These are phyloP conservation scores for Drosophila quinaria DNA, from an alignment of 2,888 invertebrate species.

Conservation along the genomic window DNA sequence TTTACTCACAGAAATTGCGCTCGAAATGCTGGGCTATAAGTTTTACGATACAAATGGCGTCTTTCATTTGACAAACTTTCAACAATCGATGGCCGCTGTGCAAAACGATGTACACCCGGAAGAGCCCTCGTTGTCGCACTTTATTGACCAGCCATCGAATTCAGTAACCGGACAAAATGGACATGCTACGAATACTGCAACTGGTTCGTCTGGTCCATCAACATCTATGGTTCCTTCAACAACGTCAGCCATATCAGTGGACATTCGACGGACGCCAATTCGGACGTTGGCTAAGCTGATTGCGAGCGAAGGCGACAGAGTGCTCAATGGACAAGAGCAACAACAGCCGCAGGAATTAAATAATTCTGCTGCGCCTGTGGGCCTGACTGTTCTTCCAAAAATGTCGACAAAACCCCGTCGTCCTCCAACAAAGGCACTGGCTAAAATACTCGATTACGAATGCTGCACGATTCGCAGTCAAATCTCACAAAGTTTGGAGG, in stretches of 20 bases:
- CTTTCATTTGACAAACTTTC: slow-evolving; percentile 80
- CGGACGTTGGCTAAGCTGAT: slow-evolving; percentile 16
- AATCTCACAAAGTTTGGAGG: slow-evolving; percentile 47
- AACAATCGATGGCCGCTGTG: slow-evolving; percentile 44
- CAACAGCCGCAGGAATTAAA: not conserved
- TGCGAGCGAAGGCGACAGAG: slow-evolving; percentile 21
- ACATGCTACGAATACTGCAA: not conserved
- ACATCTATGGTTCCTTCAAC: slow-evolving; percentile 1
- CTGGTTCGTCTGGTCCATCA: not conserved
- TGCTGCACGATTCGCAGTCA: slow-evolving; percentile 50
- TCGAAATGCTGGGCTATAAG: slow-evolving; percentile 84
- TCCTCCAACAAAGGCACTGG: slow-evolving; percentile 47
- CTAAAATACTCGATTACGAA: slow-evolving; percentile 58
- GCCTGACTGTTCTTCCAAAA: not conserved
- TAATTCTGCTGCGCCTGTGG: not conserved
- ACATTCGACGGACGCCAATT: slow-evolving; percentile 11
- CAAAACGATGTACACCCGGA: slow-evolving; percentile 45
- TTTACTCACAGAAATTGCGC: slow-evolving; percentile 83
- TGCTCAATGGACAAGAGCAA: slow-evolving; percentile 16
- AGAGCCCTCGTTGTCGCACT: slow-evolving; percentile 59
- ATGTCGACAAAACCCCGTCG: slow-evolving; percentile 20
- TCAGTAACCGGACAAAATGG: slow-evolving; percentile 16
- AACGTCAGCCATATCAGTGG: slow-evolving; percentile 10
- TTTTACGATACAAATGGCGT: slow-evolving; percentile 83
- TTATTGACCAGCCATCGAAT: slow-evolving; percentile 43